Evolutionary conservation across 64 coral and sea anemone genomes (phyloP).

Genomic region (Porites lutea): DNA sequence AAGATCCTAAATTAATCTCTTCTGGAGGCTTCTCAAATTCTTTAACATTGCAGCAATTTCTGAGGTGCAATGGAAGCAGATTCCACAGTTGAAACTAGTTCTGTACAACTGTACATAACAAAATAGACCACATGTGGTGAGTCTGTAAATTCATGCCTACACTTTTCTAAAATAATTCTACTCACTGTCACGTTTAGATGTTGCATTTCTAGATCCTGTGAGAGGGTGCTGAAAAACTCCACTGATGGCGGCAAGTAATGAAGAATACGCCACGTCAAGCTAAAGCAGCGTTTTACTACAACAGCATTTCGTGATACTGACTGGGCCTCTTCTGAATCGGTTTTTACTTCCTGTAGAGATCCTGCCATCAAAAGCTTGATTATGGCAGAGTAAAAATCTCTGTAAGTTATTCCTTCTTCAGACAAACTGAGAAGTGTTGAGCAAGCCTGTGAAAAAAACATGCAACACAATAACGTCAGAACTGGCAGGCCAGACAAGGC

Average conservation of each 20-base stretch:
- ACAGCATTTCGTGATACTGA: conserved; percentile 67
- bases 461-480: background rate
- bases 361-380: conserved; percentile 79
- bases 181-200: conserved; percentile 66
- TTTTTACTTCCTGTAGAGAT: conserved; percentile 65
- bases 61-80: too few relatives aligned
- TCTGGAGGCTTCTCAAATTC: too few relatives aligned
- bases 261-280: conserved; percentile 71
- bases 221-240: conserved; percentile 50
- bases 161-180: background rate
- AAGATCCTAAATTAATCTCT: too few relatives aligned
- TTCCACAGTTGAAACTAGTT: too few relatives aligned
- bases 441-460: conserved; percentile 63
- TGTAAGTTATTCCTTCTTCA: conserved; percentile 54
- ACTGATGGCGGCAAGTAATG: conserved; percentile 67
- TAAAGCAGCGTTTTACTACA: conserved; percentile 68
- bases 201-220: conserved; percentile 56
- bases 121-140: too few relatives aligned
- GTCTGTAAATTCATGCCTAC: background rate
- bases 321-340: conserved; percentile 11
- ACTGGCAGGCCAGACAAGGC: too few relatives aligned
- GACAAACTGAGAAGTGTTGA: conserved; percentile 60
- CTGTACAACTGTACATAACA: too few relatives aligned
- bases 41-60: too few relatives aligned
- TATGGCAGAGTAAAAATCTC: conserved; percentile 75